phyloP scores from a whole-genome alignment of 2,113 vertebrate species.

The Sphyrna mokarran region DNA sequence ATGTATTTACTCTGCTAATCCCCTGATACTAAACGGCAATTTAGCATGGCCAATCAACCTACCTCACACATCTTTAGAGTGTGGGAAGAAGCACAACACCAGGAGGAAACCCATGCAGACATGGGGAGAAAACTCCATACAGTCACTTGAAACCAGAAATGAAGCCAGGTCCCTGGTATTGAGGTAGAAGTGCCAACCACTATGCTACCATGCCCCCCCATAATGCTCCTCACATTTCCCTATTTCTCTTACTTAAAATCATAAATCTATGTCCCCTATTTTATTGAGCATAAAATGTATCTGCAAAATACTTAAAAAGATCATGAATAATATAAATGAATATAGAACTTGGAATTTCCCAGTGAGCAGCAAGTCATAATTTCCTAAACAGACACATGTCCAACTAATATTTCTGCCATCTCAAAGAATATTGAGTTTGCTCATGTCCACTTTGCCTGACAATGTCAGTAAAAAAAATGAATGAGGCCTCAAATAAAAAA shows the following conservation, averaged over 20 bases:
- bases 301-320: neutral
- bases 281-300: neutral
- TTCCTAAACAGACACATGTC: neutral
- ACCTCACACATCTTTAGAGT: too few relatives aligned
- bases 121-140: too few relatives aligned
- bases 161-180: too few relatives aligned
- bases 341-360: neutral
- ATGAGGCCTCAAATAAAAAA: neutral
- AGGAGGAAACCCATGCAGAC: too few relatives aligned
- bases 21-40: too few relatives aligned
- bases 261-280: neutral
- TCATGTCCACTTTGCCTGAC: neutral
- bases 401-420: neutral
- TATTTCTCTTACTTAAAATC: neutral
- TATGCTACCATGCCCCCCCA: too few relatives aligned
- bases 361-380: neutral
- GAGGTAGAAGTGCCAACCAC: too few relatives aligned
- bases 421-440: neutral
- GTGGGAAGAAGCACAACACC: too few relatives aligned
- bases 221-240: too few relatives aligned
- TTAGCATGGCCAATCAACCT: too few relatives aligned
- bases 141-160: too few relatives aligned
- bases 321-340: neutral
- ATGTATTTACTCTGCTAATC: too few relatives aligned
- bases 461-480: slow-evolving; percentile 6